Percentiles rank a stretch among this genome's conserved stretches.
Conservation (phyloP, 2,888 invertebrate genomes). For the Miltochrista miniata region DNA sequence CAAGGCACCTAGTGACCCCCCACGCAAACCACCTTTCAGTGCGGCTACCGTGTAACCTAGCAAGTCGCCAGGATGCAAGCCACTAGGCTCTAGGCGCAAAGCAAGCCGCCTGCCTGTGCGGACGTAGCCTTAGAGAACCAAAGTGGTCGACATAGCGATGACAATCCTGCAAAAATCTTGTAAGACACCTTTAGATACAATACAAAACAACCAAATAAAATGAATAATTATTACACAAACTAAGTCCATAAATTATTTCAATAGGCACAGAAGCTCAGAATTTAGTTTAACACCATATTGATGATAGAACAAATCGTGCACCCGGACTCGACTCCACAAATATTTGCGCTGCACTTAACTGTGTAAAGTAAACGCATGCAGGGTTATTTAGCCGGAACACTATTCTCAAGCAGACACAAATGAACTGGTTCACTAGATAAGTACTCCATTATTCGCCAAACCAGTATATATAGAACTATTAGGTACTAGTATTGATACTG, state of each 20-base stretch:
- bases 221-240: not conserved
- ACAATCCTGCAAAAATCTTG: too few relatives aligned
- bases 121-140: too few relatives aligned
- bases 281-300: slow-evolving; percentile 3
- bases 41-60: too few relatives aligned
- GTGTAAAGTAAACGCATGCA: slow-evolving; percentile 24
- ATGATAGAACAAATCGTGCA: slow-evolving; percentile 23
- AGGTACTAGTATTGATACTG: too few relatives aligned
- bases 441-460: slow-evolving; percentile 2
- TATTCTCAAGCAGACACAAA: slow-evolving; percentile 8
- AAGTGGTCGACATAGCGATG: too few relatives aligned
- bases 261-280: not conserved
- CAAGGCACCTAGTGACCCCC: too few relatives aligned
- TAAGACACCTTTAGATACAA: too few relatives aligned
- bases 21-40: too few relatives aligned
- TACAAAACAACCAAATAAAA: too few relatives aligned
- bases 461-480: slow-evolving; percentile 38
- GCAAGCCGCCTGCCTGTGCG: too few relatives aligned
- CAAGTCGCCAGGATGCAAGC: too few relatives aligned
- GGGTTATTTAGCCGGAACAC: slow-evolving; percentile 22
- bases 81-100: too few relatives aligned
- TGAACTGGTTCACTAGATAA: slow-evolving; percentile 5
- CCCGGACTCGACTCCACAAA: slow-evolving; percentile 36
- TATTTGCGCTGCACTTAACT: slow-evolving; percentile 45
- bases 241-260: not conserved